A percentile compares a stretch with the other conserved stretches of the same genome.
phyloP scores from a whole-genome alignment of 2,113 vertebrate species.

The Oostethus manadensis region DNA sequence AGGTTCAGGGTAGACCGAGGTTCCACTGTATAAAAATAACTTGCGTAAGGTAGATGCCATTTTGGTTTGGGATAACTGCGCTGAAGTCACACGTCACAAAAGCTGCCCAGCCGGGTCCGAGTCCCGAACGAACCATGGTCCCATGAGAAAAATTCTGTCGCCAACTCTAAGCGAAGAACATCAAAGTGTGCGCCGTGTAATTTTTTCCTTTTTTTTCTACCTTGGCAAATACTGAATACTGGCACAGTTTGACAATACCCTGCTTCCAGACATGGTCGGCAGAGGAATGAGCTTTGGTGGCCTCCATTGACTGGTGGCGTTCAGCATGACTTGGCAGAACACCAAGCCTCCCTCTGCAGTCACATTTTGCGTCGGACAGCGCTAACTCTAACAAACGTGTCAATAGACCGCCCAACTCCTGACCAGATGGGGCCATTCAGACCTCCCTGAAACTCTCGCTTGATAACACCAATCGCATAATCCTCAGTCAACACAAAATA shows the following conservation, averaged over 20 bases:
- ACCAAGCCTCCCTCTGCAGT: neutral
- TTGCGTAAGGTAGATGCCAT: too few relatives aligned
- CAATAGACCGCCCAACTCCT: neutral
- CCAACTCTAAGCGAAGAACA: too few relatives aligned
- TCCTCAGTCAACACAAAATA: neutral
- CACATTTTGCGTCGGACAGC: neutral
- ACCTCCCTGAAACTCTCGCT: neutral
- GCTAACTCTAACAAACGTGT: conserved; percentile 2
- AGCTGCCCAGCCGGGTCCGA: too few relatives aligned
- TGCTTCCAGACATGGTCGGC: neutral
- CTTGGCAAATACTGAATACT: neutral
- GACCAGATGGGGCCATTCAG: neutral
- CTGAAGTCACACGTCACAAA: too few relatives aligned
- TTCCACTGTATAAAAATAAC: too few relatives aligned
- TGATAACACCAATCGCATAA: neutral
- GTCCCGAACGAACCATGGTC: too few relatives aligned
- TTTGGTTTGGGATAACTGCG: too few relatives aligned
- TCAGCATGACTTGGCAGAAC: neutral
- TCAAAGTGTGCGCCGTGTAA: too few relatives aligned
- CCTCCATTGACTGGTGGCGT: conserved; percentile 7
- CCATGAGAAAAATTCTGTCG: too few relatives aligned
- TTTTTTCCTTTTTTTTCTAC: too few relatives aligned
- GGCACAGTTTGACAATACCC: neutral
- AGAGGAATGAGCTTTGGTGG: neutral
- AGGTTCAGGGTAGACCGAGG: too few relatives aligned